These are phyloP conservation scores for Pseudococcus longispinus DNA, from an alignment of 2,888 invertebrate genomes.

Conservation along the genomic window DNA sequence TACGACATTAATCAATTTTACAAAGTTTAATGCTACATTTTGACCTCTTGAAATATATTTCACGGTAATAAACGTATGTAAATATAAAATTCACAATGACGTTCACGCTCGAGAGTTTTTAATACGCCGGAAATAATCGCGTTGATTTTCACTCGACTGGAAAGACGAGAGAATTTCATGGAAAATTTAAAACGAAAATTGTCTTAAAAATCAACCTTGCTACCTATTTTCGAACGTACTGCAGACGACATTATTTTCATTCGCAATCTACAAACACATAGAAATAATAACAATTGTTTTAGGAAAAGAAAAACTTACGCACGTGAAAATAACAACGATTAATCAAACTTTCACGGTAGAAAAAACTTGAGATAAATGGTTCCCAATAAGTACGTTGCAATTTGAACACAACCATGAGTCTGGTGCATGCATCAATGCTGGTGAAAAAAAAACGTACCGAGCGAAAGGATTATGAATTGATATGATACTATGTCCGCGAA, in stretches of 20 bases:
- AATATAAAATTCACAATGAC: slow-evolving; percentile 12
- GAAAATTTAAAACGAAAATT: slow-evolving; percentile 3
- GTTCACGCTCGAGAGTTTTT: background rate
- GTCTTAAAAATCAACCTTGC: background rate
- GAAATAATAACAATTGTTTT: background rate
- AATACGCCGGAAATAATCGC: background rate
- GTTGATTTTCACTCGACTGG: slow-evolving; percentile 16
- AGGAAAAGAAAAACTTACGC: background rate
- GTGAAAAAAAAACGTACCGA: background rate
- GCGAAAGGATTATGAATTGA: background rate
- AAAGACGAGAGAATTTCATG: background rate
- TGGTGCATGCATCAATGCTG: background rate
- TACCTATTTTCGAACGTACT: background rate
- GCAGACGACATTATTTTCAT: background rate
- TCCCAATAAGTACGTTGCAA: background rate
- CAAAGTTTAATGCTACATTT: background rate
- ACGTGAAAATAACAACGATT: background rate
- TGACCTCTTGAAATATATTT: background rate
- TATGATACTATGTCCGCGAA: background rate
- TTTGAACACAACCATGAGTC: background rate
- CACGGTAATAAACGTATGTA: background rate
- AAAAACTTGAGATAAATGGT: background rate
- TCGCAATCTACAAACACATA: background rate
- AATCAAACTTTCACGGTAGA: background rate
- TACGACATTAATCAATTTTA: background rate